phyloP scores from a whole-genome alignment of 2,888 invertebrate genomes.

The Drosophila barbarae region DNA sequence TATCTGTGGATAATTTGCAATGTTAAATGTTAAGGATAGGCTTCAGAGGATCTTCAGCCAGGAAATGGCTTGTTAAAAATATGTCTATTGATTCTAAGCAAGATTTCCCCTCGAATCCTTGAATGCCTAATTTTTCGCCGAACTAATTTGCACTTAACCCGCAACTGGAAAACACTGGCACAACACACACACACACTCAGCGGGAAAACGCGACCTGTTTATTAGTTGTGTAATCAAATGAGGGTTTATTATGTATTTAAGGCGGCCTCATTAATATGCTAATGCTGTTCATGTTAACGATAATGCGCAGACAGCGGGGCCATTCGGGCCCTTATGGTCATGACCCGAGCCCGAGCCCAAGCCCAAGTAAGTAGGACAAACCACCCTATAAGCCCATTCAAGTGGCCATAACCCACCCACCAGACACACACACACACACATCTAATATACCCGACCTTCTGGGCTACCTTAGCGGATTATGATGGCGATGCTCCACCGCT shows the following conservation, averaged over 20 bases:
- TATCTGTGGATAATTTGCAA: slow-evolving; percentile 40
- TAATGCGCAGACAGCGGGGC: slow-evolving; percentile 47
- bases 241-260: slow-evolving; percentile 50
- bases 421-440: slow-evolving; percentile 1
- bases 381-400: slow-evolving; percentile 15
- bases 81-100: not conserved
- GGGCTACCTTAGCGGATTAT: slow-evolving; percentile 41
- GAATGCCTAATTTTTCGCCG: not conserved
- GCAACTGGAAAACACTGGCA: slow-evolving; percentile 1
- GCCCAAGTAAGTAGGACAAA: slow-evolving; percentile 36
- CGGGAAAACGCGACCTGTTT: slow-evolving; percentile 19
- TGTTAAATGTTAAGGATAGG: not conserved
- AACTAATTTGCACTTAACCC: slow-evolving; percentile 13
- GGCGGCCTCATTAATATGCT: slow-evolving; percentile 61
- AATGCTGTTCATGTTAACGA: slow-evolving; percentile 55
- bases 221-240: slow-evolving; percentile 61
- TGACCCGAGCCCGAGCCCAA: slow-evolving; percentile 53
- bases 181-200: not conserved
- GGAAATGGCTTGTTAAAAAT: not conserved
- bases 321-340: slow-evolving; percentile 26
- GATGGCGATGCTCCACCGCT: slow-evolving; percentile 32
- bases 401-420: slow-evolving; percentile 16
- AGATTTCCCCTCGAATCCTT: not conserved
- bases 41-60: not conserved
- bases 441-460: slow-evolving; percentile 42